Evolutionary conservation across 2,888 invertebrate genomes (phyloP).

Genomic region (Diarsia brunnea): DNA sequence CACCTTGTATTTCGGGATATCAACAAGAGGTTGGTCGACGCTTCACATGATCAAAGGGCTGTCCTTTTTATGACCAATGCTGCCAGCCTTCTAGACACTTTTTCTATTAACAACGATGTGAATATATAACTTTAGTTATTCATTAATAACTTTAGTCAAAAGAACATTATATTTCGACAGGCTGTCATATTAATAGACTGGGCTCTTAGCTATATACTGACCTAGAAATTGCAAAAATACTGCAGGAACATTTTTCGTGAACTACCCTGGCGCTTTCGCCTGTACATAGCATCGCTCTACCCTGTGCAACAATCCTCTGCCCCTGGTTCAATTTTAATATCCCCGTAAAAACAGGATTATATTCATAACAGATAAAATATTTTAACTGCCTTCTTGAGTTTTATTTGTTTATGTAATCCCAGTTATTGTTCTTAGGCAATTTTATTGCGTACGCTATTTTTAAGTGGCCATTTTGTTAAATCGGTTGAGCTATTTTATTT

Average conservation of each 20-base stretch:
- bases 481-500: constrained; percentile 41
- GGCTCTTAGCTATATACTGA: neutral
- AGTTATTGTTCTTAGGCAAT: constrained; percentile 83
- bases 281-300: constrained; percentile 18
- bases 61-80: too few species aligned
- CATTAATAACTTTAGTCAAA: too few species aligned
- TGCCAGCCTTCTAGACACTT: too few species aligned
- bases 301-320: constrained; percentile 48
- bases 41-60: too few species aligned
- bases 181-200: too few species aligned
- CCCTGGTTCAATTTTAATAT: constrained; percentile 82
- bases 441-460: constrained; percentile 78
- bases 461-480: constrained; percentile 59
- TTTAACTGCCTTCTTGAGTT: constrained; percentile 85
- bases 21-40: too few species aligned
- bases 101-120: too few species aligned
- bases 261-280: too few species aligned
- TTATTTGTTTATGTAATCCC: constrained; percentile 88
- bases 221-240: neutral
- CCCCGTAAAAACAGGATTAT: constrained; percentile 86
- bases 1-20: too few species aligned
- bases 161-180: too few species aligned
- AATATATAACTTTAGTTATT: too few species aligned
- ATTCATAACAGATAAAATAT: constrained; percentile 90
- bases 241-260: neutral